phyloP scores from a whole-genome alignment of 2,888 invertebrate species.

The Cryptus viduatorius region DNA sequence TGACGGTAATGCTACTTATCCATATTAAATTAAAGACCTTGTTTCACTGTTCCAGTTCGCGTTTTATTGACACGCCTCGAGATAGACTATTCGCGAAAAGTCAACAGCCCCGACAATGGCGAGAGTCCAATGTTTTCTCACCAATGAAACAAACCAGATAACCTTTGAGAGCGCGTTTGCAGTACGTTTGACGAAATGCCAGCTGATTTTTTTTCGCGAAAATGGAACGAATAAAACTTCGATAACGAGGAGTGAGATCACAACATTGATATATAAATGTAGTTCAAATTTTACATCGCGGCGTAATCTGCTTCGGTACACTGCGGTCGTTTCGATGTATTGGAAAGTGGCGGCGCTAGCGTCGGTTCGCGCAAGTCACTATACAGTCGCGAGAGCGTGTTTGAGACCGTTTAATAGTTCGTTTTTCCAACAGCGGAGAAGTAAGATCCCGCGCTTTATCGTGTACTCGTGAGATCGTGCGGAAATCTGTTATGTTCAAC shows the following conservation, averaged over 20 bases:
- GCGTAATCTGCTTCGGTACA: neutral
- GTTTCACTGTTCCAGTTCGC: neutral
- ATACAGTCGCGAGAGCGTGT: too few species aligned
- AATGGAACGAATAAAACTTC: conserved; percentile 10
- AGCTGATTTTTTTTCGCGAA: neutral
- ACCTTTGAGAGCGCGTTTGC: neutral
- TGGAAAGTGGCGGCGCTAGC: conserved; percentile 2
- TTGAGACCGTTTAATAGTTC: neutral
- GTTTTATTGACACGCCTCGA: neutral
- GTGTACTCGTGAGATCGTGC: neutral
- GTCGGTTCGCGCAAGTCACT: neutral
- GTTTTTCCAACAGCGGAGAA: neutral
- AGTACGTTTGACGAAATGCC: neutral
- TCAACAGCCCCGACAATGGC: conserved; percentile 1
- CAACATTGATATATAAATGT: neutral
- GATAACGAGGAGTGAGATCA: neutral
- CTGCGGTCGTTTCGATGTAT: neutral
- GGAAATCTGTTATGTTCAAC: neutral
- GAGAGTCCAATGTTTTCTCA: conserved; percentile 19
- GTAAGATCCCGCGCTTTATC: neutral
- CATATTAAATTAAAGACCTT: conserved; percentile 9
- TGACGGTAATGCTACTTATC: conserved; percentile 10
- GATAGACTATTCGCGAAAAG: neutral
- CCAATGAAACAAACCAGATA: conserved; percentile 5
- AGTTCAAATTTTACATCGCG: conserved; percentile 4